Evolutionary conservation across 2,888 invertebrate genomes (phyloP).

Genomic region (Epirrhoe tristata): DNA sequence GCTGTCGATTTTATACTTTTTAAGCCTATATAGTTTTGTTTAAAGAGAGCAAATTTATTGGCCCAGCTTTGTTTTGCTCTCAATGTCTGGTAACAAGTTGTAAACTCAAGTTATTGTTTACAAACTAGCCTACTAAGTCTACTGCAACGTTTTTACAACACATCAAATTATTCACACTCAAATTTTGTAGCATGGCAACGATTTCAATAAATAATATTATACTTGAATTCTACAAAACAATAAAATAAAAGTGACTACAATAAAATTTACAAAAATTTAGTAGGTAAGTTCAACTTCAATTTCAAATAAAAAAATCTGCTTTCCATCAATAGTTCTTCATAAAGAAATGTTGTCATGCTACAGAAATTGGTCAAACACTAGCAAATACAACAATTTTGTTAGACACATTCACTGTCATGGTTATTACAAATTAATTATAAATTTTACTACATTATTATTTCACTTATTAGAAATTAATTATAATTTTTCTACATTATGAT

Average conservation of each 20-base stretch:
- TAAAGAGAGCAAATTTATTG: background rate
- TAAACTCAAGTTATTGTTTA: background rate
- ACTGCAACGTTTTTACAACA: conserved; percentile 9
- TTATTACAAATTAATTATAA: conserved; percentile 11
- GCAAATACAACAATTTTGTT: background rate
- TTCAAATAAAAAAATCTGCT: too few relatives aligned
- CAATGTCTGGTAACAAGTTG: background rate
- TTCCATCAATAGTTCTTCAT: too few relatives aligned
- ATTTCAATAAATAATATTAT: background rate
- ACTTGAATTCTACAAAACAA: too few relatives aligned
- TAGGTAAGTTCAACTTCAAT: too few relatives aligned
- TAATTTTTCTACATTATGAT: too few relatives aligned
- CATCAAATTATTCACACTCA: conserved; percentile 10
- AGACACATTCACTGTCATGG: background rate
- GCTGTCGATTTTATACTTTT: background rate
- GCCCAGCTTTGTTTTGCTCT: background rate
- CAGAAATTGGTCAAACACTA: background rate
- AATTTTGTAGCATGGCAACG: background rate
- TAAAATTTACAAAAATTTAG: too few relatives aligned
- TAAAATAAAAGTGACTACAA: too few relatives aligned
- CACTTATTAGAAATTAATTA: too few relatives aligned
- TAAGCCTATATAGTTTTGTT: background rate
- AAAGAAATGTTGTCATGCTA: background rate
- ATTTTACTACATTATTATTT: background rate
- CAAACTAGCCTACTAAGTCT: background rate